Evolutionary conservation across 2,113 vertebrate genomes (phyloP).

Genomic region (Tricholaema leucomelas): DNA sequence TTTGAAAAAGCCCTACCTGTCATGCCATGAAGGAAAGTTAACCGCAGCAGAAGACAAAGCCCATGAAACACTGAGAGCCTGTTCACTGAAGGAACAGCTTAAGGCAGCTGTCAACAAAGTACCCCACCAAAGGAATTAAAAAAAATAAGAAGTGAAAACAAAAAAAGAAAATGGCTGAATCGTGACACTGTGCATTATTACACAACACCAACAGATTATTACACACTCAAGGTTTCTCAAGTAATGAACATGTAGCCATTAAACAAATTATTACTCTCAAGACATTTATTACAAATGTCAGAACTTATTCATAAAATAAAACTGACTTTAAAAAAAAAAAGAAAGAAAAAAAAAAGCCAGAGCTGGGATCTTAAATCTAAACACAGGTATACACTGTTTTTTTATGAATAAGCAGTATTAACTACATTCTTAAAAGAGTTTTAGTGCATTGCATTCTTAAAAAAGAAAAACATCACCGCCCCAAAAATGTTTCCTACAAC

Average conservation of each 20-base stretch:
- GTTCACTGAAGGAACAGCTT: slow-evolving; percentile 72
- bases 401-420: slow-evolving; percentile 81
- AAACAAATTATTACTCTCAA: slow-evolving; percentile 81
- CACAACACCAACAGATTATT: slow-evolving; percentile 59
- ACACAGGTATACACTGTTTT: slow-evolving; percentile 77
- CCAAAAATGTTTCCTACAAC: slow-evolving; percentile 74
- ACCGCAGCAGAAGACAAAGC: slow-evolving; percentile 60
- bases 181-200: slow-evolving; percentile 55
- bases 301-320: slow-evolving; percentile 81
- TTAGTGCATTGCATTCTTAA: slow-evolving; percentile 88
- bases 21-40: slow-evolving; percentile 39
- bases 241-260: slow-evolving; percentile 78
- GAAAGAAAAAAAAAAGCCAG: slow-evolving; percentile 51
- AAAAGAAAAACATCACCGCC: slow-evolving; percentile 72
- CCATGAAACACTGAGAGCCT: slow-evolving; percentile 65
- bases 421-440: slow-evolving; percentile 91
- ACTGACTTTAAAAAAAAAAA: slow-evolving; percentile 63
- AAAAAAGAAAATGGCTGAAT: slow-evolving; percentile 37
- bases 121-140: slow-evolving; percentile 47
- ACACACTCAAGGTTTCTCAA: slow-evolving; percentile 72
- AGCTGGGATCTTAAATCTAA: slow-evolving; percentile 78
- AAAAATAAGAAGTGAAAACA: not conserved
- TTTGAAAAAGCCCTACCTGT: slow-evolving; percentile 27
- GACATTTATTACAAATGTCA: slow-evolving; percentile 86
- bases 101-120: slow-evolving; percentile 69